Evolutionary conservation across 2,797 vertebrate genomes (phyloP), one percentile per base, ranked within the genome.

Genomic region (Enteromius treurensis): DNA sequence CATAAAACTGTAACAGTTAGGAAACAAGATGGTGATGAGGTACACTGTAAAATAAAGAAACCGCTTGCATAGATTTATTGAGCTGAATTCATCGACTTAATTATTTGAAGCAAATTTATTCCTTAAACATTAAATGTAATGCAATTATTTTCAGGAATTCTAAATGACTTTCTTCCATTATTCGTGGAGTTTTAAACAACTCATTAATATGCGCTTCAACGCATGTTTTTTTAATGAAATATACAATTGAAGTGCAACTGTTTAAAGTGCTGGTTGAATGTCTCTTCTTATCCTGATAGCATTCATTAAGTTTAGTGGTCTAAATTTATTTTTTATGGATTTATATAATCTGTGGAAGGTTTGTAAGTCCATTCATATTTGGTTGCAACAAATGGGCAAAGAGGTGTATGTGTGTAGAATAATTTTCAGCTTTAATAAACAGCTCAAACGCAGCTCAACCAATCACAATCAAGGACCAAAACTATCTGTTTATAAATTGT

Each of bases 1-100:
- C 76, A 74, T 73, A 42, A 67, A 82, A 76, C n/a, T n/a, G 34
- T 51, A 40, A 74, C 58, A 81, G 29, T 65, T 34, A 65, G 69
- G 23, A 32, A 40, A 65, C 13, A 62, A 37, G 26, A 80, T 49
- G 47, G 8, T 74, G 69, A 74, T 67, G 34, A 67, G 45, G 15
- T 51, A 14, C 23, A 51, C 45, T 62, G 37, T 40, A 37, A 75
- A 75, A 75, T 34, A n/a, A 51, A 17, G 8, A 51, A 73, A 34
- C 17, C 32, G 70, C 17, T 64, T 32, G 62, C 62, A 14, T 58
- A 7, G 23, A 4, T 49, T 71, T 49, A 67, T 55, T 53, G 6
- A 37, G 51, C 23, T 60, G 3, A 76, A 60, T 76, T 11, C 0
- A 11, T 60, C 1, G 17, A 42, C 53, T 26, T 19, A 60, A 26